Conservation (phyloP, 2,113 vertebrate genomes). For the Pitta sordida region DNA sequence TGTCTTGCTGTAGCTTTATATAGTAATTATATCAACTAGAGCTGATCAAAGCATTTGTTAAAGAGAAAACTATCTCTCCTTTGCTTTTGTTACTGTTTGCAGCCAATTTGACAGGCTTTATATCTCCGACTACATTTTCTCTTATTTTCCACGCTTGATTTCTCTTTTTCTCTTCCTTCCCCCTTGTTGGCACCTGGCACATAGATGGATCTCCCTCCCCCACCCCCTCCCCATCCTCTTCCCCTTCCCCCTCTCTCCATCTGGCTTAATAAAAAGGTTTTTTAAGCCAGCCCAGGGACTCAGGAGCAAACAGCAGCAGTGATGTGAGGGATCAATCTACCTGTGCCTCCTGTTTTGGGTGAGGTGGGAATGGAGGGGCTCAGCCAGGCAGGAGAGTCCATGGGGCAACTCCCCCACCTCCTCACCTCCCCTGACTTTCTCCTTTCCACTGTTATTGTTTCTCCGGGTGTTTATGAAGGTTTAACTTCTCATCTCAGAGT, state of each 20-base stretch:
- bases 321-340: not conserved
- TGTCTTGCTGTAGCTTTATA: constrained; percentile 74
- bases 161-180: constrained; percentile 66
- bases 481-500: not conserved
- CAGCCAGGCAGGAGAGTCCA: not conserved
- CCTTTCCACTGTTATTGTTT: not conserved
- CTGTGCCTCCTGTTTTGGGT: not conserved
- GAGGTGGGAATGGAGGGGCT: not conserved
- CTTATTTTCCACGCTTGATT: constrained; percentile 74
- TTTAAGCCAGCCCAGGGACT: constrained; percentile 6
- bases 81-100: constrained; percentile 73
- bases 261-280: constrained; percentile 62
- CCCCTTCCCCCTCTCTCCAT: constrained; percentile 46
- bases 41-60: constrained; percentile 82
- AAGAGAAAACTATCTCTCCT: constrained; percentile 74
- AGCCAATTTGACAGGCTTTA: constrained; percentile 76
- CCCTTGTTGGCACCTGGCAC: constrained; percentile 65
- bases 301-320: not conserved
- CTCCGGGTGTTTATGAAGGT: not conserved
- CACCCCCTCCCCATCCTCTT: not conserved
- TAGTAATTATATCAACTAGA: constrained; percentile 78
- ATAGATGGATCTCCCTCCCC: not conserved
- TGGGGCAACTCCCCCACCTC: not conserved
- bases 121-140: constrained; percentile 69
- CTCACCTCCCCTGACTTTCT: not conserved